Conservation (phyloP, 2,113 vertebrate genomes). For the Pseudorectes ferrugineus region DNA sequence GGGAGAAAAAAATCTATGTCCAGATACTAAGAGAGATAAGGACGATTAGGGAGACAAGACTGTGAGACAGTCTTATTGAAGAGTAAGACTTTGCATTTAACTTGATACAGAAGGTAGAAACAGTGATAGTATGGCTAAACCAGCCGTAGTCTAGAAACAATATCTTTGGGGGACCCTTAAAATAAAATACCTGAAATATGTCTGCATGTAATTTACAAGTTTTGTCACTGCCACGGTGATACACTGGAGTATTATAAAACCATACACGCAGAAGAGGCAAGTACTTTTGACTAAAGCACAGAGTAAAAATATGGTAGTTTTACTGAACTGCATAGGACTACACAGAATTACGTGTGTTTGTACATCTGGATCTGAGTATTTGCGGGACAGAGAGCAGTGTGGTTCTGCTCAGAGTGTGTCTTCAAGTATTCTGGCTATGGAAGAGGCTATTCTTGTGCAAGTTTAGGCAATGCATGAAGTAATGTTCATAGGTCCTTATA, state of each 20-base stretch:
- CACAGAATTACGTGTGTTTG: neutral
- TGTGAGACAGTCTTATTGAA: neutral
- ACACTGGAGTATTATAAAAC: neutral
- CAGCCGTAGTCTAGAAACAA: neutral
- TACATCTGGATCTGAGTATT: neutral
- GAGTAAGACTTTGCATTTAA: neutral
- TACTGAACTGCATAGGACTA: neutral
- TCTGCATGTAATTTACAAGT: neutral
- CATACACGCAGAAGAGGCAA: neutral
- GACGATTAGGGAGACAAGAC: neutral
- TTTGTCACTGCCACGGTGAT: neutral
- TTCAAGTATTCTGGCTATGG: neutral
- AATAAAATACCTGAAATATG: neutral
- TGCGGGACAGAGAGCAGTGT: constrained; percentile 15
- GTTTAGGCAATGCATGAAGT: neutral
- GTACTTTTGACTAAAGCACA: neutral
- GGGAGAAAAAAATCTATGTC: neutral
- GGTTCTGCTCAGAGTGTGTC: neutral
- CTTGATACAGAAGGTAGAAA: neutral
- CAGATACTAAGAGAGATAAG: neutral
- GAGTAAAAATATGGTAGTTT: neutral
- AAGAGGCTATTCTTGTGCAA: constrained; percentile 2
- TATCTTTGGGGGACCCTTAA: neutral
- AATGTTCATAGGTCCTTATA: neutral
- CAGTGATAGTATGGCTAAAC: neutral